These are phyloP conservation scores for Gobio occitaniae DNA, from an alignment of 2,797 vertebrate species.

Conservation along the genomic window DNA sequence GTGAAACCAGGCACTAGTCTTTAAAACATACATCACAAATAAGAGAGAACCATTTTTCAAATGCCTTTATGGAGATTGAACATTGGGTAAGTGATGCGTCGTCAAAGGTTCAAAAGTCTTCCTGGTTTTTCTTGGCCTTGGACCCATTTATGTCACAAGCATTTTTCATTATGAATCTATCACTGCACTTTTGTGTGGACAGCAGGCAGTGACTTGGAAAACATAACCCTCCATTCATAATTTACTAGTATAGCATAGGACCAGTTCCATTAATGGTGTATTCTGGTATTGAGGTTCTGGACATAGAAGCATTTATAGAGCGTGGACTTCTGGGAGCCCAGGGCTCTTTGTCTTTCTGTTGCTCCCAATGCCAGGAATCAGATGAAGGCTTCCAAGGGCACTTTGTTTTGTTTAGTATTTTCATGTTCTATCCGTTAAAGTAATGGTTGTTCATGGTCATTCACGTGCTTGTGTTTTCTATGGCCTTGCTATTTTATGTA, in stretches of 20 bases:
- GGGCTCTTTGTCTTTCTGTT: conserved; percentile 50
- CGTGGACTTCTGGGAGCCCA: conserved; percentile 57
- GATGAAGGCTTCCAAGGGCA: conserved; percentile 29
- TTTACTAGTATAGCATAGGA: conserved; percentile 76
- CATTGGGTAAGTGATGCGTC: neutral
- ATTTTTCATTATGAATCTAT: conserved; percentile 52
- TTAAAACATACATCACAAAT: neutral
- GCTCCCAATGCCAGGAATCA: conserved; percentile 36
- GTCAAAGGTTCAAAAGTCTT: conserved; percentile 23
- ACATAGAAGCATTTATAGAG: conserved; percentile 60
- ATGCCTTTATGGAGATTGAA: neutral
- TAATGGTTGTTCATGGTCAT: conserved; percentile 14
- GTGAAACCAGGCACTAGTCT: neutral
- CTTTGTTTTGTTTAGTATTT: conserved; percentile 65
- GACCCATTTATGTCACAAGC: conserved; percentile 45
- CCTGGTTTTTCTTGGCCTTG: conserved; percentile 25
- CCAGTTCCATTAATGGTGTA: conserved; percentile 75
- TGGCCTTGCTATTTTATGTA: conserved; percentile 36
- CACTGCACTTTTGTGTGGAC: conserved; percentile 67
- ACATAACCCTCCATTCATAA: conserved; percentile 80
- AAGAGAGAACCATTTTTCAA: neutral
- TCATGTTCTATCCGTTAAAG: conserved; percentile 43
- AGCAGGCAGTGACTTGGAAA: conserved; percentile 70
- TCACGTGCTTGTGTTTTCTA: neutral
- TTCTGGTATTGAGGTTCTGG: conserved; percentile 66